A percentile compares a stretch with the other conserved stretches of the same genome.
phyloP scores from a whole-genome alignment of 1,140 invertebrate genomes.

The Drosophila virilis region DNA sequence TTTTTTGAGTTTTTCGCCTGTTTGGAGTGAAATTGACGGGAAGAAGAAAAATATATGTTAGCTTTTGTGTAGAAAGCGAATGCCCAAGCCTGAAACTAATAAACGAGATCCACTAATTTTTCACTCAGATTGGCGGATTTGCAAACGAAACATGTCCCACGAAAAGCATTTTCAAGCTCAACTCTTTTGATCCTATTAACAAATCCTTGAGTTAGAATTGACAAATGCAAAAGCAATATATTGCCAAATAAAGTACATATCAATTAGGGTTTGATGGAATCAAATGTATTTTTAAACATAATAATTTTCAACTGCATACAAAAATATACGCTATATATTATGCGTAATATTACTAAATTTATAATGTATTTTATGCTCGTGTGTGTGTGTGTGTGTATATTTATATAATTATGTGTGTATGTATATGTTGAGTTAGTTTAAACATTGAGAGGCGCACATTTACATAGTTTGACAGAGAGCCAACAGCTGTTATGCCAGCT shows the following conservation, averaged over 20 bases:
- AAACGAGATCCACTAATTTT: too few species aligned
- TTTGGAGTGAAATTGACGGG: too few species aligned
- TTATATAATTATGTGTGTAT: conserved; percentile 11
- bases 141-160: too few species aligned
- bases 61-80: too few species aligned
- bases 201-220: too few species aligned
- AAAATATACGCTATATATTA: conserved; percentile 65
- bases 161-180: too few species aligned
- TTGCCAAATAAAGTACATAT: not conserved
- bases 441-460: conserved; percentile 31
- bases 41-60: too few species aligned
- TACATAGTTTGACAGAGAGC: conserved; percentile 21
- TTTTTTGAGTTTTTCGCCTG: too few species aligned
- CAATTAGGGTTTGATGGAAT: conserved; percentile 35
- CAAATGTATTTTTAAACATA: conserved; percentile 49
- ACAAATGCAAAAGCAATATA: too few species aligned
- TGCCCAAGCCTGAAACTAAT: too few species aligned
- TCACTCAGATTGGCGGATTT: too few species aligned
- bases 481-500: conserved; percentile 42
- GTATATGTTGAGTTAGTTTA: conserved; percentile 21
- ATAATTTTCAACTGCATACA: conserved; percentile 59
- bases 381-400: not conserved
- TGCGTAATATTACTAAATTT: conserved; percentile 33
- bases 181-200: too few species aligned
- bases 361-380: conserved; percentile 23